phyloP scores from a whole-genome alignment of 64 coral and sea anemone species.

The Dendronephthya gigantea region DNA sequence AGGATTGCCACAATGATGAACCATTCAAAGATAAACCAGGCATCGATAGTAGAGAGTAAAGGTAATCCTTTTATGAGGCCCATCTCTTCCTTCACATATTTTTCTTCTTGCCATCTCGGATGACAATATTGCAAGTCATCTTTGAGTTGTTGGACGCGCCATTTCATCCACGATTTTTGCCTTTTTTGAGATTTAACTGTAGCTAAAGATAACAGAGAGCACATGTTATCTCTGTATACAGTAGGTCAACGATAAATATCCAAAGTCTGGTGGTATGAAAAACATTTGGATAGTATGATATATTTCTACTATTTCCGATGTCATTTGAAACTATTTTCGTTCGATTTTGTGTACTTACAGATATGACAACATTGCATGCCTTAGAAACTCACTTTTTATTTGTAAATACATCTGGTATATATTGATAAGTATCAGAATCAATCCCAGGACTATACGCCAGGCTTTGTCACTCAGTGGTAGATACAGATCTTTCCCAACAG shows the following conservation, averaged over 20 bases:
- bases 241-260: no score
- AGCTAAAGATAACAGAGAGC: not conserved
- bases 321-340: no score
- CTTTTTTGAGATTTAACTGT: not conserved
- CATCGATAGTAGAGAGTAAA: not conserved
- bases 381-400: not conserved
- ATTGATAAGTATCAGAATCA: not conserved
- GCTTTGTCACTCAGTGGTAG: not conserved
- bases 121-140: not conserved
- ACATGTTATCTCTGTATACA: no score
- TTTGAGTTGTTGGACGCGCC: not conserved
- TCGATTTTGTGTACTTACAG: no score
- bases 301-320: no score
- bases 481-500: not conserved
- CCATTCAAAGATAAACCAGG: conserved; percentile 9
- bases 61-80: not conserved
- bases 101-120: not conserved
- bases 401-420: not conserved
- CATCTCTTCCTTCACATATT: conserved; percentile 2
- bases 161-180: conserved; percentile 1
- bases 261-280: no score
- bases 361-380: no score
- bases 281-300: no score
- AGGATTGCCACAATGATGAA: not conserved
- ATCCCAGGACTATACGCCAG: not conserved